Base-by-base conservation (phyloP, 2,113 vertebrate genomes). In the Tyrannus savana region DNA sequence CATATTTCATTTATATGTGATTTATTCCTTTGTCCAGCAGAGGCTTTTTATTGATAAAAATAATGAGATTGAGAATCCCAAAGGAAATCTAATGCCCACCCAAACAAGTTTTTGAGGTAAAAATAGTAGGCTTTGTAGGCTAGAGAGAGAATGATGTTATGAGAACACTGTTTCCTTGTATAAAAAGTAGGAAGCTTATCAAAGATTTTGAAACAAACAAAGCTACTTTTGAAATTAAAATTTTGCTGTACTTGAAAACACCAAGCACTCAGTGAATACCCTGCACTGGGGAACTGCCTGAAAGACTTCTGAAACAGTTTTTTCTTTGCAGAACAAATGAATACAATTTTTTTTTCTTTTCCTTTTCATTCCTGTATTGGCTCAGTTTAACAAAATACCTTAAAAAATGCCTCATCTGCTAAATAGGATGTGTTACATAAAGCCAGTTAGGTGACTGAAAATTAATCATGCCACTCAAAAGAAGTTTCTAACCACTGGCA, bases 1-100 rank as follows among this genome's bases (percentile, higher is more conserved):
- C 96, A 93, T 97, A 97, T 98, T 98, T 98, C 96, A 97, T 97
- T 97, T 96, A 94, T 95, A 89, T 93, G 78, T 94, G 95, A 98
- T 97, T 97, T 97, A 97, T 97, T 96, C 81, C 84, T 97, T 97
- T 97, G 94, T 95, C 96, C 81, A 95, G 78, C 78, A 96, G 79
- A 97, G 62, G 53, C 74, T 84, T 97, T 96, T 96, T 97, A 97
- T 97, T 97, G 96, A 97, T 95, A 97, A 96, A 97, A 98, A 86
- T 97, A 98, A 97, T 95, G 84, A 97, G 96, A 96, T 84, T 90
- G 92, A 97, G 84, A 97, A 95, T 94, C 96, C 86, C 87, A 93
- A 91, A 93, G 95, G 94, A 94, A 97, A 97, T 94, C 52, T 94
- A 91, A 96, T 84, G 78, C 90, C 91, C 90, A 96, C 93, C 95